These are phyloP conservation scores for Ecliptopera silaceata DNA, from an alignment of 2,888 invertebrate species.

Conservation along the genomic window DNA sequence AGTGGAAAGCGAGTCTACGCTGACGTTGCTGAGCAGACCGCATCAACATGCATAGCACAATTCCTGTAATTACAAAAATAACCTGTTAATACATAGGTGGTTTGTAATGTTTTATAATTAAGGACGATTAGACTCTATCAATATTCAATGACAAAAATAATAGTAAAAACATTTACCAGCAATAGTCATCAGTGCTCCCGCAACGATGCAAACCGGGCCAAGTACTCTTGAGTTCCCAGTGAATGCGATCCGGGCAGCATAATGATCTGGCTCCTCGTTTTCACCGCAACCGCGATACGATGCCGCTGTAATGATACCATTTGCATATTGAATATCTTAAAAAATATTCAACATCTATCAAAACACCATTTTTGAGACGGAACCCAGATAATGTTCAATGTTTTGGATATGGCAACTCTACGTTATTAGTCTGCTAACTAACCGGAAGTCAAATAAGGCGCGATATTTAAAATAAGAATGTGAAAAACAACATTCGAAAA, in stretches of 20 bases:
- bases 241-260: conserved; percentile 87
- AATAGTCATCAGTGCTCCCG: conserved; percentile 88
- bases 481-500: too few relatives aligned
- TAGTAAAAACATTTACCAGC: conserved; percentile 53
- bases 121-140: not conserved
- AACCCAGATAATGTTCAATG: conserved; percentile 1
- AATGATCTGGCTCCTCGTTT: conserved; percentile 88
- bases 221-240: conserved; percentile 88
- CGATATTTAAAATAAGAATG: conserved; percentile 6
- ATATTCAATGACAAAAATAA: not conserved
- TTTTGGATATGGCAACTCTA: not conserved
- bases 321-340: conserved; percentile 8
- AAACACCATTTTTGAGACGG: not conserved
- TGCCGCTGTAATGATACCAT: conserved; percentile 79
- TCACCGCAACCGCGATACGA: conserved; percentile 89
- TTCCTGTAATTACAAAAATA: conserved; percentile 69
- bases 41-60: conserved; percentile 86
- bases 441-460: conserved; percentile 16
- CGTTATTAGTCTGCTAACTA: not conserved
- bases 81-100: too few relatives aligned
- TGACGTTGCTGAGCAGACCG: conserved; percentile 86
- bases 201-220: conserved; percentile 88
- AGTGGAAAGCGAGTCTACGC: conserved; percentile 88
- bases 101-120: not conserved
- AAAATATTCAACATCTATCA: too few relatives aligned